A percentile compares a stretch with the other conserved stretches of the same genome.
phyloP scores from a whole-genome alignment of 2,888 invertebrate genomes.

The Furcula furcula region DNA sequence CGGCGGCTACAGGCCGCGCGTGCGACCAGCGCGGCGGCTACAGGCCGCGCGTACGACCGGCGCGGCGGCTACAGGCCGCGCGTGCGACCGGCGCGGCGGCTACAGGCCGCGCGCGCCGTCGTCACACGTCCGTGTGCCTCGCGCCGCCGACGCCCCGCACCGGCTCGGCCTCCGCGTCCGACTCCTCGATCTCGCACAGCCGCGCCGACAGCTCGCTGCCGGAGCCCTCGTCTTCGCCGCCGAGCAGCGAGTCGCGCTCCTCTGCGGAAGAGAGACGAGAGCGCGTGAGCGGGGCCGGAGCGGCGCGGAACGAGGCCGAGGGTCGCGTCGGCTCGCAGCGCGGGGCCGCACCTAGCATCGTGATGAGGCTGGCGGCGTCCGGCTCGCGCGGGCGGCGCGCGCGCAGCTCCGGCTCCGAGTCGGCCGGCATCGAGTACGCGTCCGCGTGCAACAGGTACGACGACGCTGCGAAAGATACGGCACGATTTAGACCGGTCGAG shows the following conservation, averaged over 20 bases:
- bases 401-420: conserved; percentile 78
- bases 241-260: conserved; percentile 89
- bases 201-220: conserved; percentile 93
- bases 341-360: conserved; percentile 79
- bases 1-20: conserved; percentile 14
- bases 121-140: conserved; percentile 67
- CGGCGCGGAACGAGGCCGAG: neutral
- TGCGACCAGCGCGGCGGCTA: conserved; percentile 9
- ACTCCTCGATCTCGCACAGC: conserved; percentile 96
- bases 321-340: neutral
- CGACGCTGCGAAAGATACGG: conserved; percentile 67
- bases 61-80: conserved; percentile 11
- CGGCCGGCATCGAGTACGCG: conserved; percentile 83
- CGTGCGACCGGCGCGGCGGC: conserved; percentile 20
- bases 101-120: conserved; percentile 50
- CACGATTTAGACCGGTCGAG: neutral
- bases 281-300: neutral
- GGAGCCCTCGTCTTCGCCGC: conserved; percentile 81
- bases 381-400: conserved; percentile 72
- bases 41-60: conserved; percentile 11
- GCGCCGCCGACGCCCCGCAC: conserved; percentile 29
- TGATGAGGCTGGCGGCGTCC: conserved; percentile 86
- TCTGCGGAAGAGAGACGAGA: conserved; percentile 55
- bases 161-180: conserved; percentile 85
- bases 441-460: conserved; percentile 92